A percentile compares a stretch with the other conserved stretches of the same genome.
These are phyloP conservation scores for Neosilurus mollespiculum DNA, from an alignment of 2,797 vertebrate species.

Conservation along the genomic window DNA sequence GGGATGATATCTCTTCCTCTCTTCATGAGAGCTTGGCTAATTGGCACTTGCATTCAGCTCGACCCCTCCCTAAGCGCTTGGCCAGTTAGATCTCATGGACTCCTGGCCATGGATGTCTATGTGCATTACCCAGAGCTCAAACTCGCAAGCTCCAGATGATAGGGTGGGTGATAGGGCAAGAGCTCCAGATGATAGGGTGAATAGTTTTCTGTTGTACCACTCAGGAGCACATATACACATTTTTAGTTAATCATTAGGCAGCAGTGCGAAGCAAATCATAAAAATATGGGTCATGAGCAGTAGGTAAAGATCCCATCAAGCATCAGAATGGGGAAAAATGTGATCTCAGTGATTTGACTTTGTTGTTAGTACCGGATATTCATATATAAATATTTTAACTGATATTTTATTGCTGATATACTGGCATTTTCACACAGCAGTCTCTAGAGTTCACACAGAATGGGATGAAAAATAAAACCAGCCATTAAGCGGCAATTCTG, in stretches of 20 bases:
- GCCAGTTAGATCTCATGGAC: no score
- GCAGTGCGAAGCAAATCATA: not conserved
- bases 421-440: not conserved
- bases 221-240: not conserved
- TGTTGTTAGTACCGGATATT: not conserved
- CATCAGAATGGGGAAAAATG: not conserved
- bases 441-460: not conserved
- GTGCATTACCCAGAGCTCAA: no score
- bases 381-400: not conserved
- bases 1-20: no score
- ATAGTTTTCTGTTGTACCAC: no score
- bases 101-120: no score
- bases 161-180: no score
- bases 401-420: not conserved
- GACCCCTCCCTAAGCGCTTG: no score
- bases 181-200: no score
- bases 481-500: not conserved
- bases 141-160: no score
- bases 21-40: no score
- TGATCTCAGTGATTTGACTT: not conserved
- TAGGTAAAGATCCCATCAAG: not conserved
- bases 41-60: no score
- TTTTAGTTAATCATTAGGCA: not conserved
- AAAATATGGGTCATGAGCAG: not conserved
- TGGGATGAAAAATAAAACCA: not conserved